These are phyloP conservation scores for Sarcophilus harrisii DNA, from an alignment of 2,797 vertebrate species.

Conservation along the genomic window DNA sequence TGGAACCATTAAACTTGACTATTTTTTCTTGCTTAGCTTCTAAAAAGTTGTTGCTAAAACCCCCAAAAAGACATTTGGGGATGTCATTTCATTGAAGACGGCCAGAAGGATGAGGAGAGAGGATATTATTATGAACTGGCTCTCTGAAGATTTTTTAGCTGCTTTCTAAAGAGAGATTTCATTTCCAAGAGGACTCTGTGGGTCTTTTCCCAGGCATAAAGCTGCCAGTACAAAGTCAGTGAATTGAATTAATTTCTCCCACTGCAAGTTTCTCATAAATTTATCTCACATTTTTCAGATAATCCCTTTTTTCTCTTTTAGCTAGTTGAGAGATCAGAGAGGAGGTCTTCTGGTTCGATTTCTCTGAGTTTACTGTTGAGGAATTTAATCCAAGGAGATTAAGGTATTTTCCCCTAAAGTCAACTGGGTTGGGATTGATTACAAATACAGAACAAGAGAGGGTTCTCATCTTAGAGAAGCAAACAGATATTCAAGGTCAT, in stretches of 20 bases:
- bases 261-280: background rate
- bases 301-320: background rate
- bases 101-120: background rate
- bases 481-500: background rate
- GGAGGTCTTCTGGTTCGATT: background rate
- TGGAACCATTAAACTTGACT: background rate
- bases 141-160: slow-evolving; percentile 29
- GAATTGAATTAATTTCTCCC: background rate
- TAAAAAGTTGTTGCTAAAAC: background rate
- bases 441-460: background rate
- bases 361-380: background rate
- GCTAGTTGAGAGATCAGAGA: background rate
- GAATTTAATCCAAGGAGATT: background rate
- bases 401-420: background rate
- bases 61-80: slow-evolving; percentile 34
- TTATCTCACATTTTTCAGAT: background rate
- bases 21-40: background rate
- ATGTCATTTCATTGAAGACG: background rate
- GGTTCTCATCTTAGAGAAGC: background rate
- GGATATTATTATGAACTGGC: background rate
- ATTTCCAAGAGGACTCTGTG: background rate
- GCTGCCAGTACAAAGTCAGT: background rate
- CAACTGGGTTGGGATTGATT: background rate
- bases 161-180: background rate
- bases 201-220: slow-evolving; percentile 36